Evolutionary conservation across 2,888 invertebrate genomes (phyloP), one percentile per base, ranked within the genome.

Genomic region (Gymnoscelis rufifasciata): DNA sequence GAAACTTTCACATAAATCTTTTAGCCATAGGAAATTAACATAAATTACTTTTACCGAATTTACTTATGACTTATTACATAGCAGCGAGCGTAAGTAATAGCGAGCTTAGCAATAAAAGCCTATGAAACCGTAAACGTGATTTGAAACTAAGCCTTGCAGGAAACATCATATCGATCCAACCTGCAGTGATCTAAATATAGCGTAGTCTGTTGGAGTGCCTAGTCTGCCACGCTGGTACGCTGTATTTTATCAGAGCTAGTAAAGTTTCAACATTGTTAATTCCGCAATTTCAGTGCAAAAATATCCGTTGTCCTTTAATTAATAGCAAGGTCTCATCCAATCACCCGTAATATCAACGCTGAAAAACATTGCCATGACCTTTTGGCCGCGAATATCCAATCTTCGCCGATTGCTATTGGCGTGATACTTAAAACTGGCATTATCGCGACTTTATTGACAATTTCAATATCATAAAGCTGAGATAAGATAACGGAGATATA

Each of bases 151-250:
- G 19, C 10, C 10, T 11, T 1, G 10, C 10, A 36, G 42, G 35
- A 42, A 42, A 26, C 24, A 11, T 43, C 14, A 30, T 57, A 57
- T 57, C 43, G 57, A 57, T 47, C 53, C 29, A 28, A 26, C 45
- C 33, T 52, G 54, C 56, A 53, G 47, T 51, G 29, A 38, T 52
- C 58, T 58, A 58, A 54, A 56, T 46, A 54, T 58, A 58, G 52
- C 28, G 12, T 12, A 12, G 24, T 33, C 36, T 39, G 14, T 6
- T 19, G 19, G 5, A 19, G 19, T 19, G 19, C 5, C 19, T 19
- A 46, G 43, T 38, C 43, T 41, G 42, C 28, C 24, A 40, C 40
- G 11, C 37, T n/a, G 24, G 10, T 15, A 43, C 19, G 39, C 38
- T 13, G 11, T 10, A 19, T 31, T 19, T 36, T 39, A 24, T 8